These are phyloP conservation scores for Drosophila aldrichi DNA, from an alignment of 2,888 invertebrate species.

Conservation along the genomic window DNA sequence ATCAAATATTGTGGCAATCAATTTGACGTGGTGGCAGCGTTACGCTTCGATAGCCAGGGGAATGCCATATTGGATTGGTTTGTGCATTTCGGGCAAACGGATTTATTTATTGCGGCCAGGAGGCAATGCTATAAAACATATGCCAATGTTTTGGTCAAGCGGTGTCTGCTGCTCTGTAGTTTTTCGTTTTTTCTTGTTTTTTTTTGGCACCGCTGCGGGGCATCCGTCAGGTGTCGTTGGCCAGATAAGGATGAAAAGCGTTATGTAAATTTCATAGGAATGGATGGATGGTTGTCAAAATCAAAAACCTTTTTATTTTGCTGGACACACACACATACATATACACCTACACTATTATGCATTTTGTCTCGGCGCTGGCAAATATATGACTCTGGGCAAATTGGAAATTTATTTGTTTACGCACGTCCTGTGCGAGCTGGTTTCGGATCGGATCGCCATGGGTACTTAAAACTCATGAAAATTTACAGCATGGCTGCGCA, in stretches of 20 bases:
- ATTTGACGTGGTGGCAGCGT: conserved; percentile 77
- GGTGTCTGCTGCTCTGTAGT: conserved; percentile 4
- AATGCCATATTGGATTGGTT: conserved; percentile 22
- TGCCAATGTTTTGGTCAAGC: conserved; percentile 53
- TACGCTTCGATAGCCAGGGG: conserved; percentile 50
- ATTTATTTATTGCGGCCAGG: conserved; percentile 75
- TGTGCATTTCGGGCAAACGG: conserved; percentile 33
- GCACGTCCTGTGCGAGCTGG: conserved; percentile 57
- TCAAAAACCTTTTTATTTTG: conserved; percentile 60
- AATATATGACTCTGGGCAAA: conserved; percentile 78
- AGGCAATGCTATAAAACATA: conserved; percentile 73
- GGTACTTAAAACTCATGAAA: conserved; percentile 80
- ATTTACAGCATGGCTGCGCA: conserved; percentile 74
- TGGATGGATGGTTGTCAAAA: conserved; percentile 63
- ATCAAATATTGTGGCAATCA: conserved; percentile 83
- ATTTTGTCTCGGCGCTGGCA: conserved; percentile 45
- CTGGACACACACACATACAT: conserved; percentile 20
- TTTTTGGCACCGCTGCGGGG: conserved; percentile 76
- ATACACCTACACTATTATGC: conserved; percentile 26
- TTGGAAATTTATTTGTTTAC: conserved; percentile 81
- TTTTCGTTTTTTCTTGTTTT: conserved; percentile 8
- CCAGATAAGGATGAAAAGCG: conserved; percentile 75
- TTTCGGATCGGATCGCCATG: conserved; percentile 13
- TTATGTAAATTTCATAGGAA: conserved; percentile 78
- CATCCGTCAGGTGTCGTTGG: conserved; percentile 67